Conservation (phyloP, 2,888 invertebrate genomes). For the Tipula confusa region DNA sequence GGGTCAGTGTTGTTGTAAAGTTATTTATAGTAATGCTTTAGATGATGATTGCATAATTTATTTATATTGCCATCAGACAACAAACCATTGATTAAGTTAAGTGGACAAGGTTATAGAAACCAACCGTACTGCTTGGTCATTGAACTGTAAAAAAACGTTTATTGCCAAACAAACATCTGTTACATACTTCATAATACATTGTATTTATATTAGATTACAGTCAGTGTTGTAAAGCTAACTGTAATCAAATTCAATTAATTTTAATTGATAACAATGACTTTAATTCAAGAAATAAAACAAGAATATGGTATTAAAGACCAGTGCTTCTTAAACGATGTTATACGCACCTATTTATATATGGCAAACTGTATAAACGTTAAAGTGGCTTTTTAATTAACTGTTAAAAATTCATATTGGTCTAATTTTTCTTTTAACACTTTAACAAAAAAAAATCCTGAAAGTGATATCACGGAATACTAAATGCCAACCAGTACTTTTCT, state of each 20-base stretch:
- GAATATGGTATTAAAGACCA: neutral
- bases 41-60: neutral
- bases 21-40: neutral
- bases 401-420: too few species aligned
- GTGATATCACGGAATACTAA: too few species aligned
- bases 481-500: too few species aligned
- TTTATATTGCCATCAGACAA: neutral
- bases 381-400: too few species aligned
- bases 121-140: neutral
- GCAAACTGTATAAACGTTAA: too few species aligned
- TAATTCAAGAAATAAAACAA: neutral
- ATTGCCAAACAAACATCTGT: neutral
- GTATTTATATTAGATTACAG: neutral
- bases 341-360: neutral
- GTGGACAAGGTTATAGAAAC: neutral
- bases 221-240: neutral
- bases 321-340: neutral
- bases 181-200: neutral
- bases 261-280: neutral
- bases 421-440: too few species aligned
- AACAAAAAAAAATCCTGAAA: too few species aligned
- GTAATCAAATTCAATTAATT: slow-evolving; percentile 12
- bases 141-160: neutral
- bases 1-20: neutral
- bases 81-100: neutral